Percentiles rank a stretch among this genome's conserved stretches.
phyloP scores from a whole-genome alignment of 1,140 invertebrate species.

The Brachionus sp. region DNA sequence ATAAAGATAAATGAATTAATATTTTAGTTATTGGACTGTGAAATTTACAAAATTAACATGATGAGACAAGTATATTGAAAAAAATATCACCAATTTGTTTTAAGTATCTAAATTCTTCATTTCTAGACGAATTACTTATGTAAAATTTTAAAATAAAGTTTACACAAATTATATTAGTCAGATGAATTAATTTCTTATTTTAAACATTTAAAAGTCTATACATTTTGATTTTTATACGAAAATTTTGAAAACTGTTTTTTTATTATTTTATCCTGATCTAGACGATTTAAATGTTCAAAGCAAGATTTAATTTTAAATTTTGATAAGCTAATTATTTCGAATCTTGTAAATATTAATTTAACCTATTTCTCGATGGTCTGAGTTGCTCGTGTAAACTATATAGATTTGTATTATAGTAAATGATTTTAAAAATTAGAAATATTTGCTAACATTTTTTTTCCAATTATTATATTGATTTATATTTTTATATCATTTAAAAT shows the following conservation, averaged over 20 bases:
- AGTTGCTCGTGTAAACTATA: not conserved
- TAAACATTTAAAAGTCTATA: too few relatives aligned
- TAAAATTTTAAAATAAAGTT: too few relatives aligned
- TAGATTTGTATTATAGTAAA: not conserved
- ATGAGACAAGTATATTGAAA: not conserved
- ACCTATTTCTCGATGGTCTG: not conserved
- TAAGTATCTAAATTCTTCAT: not conserved
- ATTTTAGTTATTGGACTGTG: not conserved
- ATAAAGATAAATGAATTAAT: not conserved
- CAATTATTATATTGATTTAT: too few relatives aligned
- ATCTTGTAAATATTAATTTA: constrained; percentile 1
- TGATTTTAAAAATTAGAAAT: too few relatives aligned
- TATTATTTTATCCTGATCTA: not conserved
- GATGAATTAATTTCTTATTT: too few relatives aligned
- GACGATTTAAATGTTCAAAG: not conserved
- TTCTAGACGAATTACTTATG: not conserved
- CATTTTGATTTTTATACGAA: too few relatives aligned
- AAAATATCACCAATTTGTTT: not conserved
- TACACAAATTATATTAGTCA: too few relatives aligned
- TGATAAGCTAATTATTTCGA: not conserved
- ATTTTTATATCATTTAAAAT: too few relatives aligned
- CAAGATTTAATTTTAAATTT: not conserved
- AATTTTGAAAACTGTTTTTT: not conserved
- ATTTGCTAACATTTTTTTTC: too few relatives aligned
- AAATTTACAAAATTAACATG: not conserved